Conservation (phyloP, 2,113 vertebrate species). For the Coptodon bakossiorum region DNA sequence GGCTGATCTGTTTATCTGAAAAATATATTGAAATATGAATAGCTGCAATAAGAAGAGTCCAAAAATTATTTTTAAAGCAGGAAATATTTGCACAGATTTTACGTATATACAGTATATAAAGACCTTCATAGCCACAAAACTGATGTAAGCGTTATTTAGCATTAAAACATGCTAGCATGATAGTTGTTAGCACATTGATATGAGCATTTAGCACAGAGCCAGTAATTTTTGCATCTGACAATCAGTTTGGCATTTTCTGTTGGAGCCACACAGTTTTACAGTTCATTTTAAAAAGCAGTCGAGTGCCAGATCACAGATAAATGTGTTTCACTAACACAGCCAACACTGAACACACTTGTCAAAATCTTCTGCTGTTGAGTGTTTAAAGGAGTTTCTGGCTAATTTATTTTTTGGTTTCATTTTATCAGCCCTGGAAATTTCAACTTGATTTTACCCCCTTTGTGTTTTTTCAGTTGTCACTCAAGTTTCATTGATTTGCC, state of each 20-base stretch:
- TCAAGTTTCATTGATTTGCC: background rate
- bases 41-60: background rate
- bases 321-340: background rate
- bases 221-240: background rate
- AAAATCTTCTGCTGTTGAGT: background rate
- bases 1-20: background rate
- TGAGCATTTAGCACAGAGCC: background rate
- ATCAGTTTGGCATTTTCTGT: background rate
- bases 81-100: background rate
- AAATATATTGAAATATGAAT: background rate
- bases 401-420: background rate
- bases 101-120: background rate
- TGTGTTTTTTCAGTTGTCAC: background rate
- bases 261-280: background rate
- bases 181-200: background rate
- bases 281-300: background rate
- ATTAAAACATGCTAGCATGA: background rate
- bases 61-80: background rate
- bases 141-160: background rate
- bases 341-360: background rate
- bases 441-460: background rate
- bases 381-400: background rate
- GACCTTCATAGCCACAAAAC: background rate
- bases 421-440: background rate
- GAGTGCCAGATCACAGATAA: slow-evolving; percentile 1